Evolutionary conservation across 2,113 vertebrate species (phyloP).

Genomic region (Dendropsophus ebraccatus): DNA sequence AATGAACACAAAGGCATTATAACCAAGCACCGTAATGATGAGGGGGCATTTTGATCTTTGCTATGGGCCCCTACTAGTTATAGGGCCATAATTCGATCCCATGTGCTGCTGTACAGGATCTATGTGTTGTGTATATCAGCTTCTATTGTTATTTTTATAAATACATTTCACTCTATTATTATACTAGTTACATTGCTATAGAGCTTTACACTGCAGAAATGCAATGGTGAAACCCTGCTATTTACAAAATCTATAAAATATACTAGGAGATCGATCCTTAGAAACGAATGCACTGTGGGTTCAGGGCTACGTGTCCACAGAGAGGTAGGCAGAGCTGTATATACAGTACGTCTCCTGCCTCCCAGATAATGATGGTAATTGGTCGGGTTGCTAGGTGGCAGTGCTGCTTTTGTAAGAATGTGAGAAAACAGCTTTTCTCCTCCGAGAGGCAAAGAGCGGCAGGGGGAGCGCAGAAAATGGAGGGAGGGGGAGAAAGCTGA

Average conservation of each 20-base stretch:
- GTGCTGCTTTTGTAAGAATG: conserved; percentile 50
- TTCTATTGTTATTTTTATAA: not conserved
- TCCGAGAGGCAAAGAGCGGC: conserved; percentile 30
- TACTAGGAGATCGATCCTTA: not conserved
- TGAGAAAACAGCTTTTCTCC: conserved; percentile 56
- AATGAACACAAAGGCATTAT: too few species aligned
- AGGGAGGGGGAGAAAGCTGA: conserved; percentile 33
- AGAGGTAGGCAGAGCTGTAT: not conserved
- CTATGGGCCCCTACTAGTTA: too few species aligned
- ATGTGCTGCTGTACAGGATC: too few species aligned
- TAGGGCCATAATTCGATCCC: too few species aligned
- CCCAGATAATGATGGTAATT: conserved; percentile 25
- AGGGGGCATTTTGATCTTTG: too few species aligned
- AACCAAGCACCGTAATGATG: too few species aligned
- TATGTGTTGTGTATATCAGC: not conserved
- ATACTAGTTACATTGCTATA: not conserved
- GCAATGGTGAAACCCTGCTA: not conserved
- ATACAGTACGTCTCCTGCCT: conserved; percentile 4
- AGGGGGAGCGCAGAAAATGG: conserved; percentile 35
- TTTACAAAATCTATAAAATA: not conserved
- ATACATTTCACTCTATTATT: not conserved
- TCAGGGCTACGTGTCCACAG: not conserved
- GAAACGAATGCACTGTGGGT: not conserved
- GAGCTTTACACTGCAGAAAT: not conserved
- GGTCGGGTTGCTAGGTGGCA: conserved; percentile 55